Percentiles rank a stretch among this genome's conserved stretches.
phyloP scores from a whole-genome alignment of 2,888 invertebrate genomes.

The Agelastica alni region DNA sequence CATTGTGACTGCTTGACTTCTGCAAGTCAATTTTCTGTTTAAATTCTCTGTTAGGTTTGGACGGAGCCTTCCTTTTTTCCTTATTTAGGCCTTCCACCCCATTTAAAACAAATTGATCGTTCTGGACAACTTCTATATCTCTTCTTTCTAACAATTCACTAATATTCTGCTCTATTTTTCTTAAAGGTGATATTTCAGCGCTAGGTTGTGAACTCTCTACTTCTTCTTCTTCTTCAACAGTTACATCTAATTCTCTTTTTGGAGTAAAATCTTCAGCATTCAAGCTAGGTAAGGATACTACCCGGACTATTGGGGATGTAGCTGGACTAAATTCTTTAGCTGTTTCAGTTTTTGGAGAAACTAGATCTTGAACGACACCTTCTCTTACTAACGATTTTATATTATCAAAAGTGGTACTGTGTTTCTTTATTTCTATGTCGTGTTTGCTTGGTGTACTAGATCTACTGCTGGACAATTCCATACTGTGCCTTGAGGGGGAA shows the following conservation, averaged over 20 bases:
- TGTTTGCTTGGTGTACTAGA: slow-evolving; percentile 59
- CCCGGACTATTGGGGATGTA: slow-evolving; percentile 68
- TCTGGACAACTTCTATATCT: slow-evolving; percentile 52
- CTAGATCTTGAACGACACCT: slow-evolving; percentile 65
- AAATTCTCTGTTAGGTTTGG: slow-evolving; percentile 44
- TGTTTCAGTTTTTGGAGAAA: slow-evolving; percentile 62
- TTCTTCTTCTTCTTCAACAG: slow-evolving; percentile 75
- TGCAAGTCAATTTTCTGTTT: slow-evolving; percentile 62
- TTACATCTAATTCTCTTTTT: slow-evolving; percentile 69
- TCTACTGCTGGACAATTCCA: slow-evolving; percentile 51
- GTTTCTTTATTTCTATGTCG: slow-evolving; percentile 68
- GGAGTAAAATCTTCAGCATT: slow-evolving; percentile 65
- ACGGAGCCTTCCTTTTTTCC: slow-evolving; percentile 51
- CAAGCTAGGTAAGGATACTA: slow-evolving; percentile 70
- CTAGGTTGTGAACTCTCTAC: slow-evolving; percentile 66
- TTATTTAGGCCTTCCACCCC: slow-evolving; percentile 57
- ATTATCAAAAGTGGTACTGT: slow-evolving; percentile 78
- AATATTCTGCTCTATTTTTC: slow-evolving; percentile 74
- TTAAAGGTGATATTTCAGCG: slow-evolving; percentile 68
- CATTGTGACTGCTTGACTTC: slow-evolving; percentile 67
- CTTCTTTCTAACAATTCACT: slow-evolving; percentile 66
- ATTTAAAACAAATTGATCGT: slow-evolving; percentile 52
- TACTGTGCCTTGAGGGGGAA: slow-evolving; percentile 51
- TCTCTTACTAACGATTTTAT: slow-evolving; percentile 75
- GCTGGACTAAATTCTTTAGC: slow-evolving; percentile 63